Evolutionary conservation across 1,140 invertebrate genomes (phyloP).

Genomic region (Brachionus rotundiformis): DNA sequence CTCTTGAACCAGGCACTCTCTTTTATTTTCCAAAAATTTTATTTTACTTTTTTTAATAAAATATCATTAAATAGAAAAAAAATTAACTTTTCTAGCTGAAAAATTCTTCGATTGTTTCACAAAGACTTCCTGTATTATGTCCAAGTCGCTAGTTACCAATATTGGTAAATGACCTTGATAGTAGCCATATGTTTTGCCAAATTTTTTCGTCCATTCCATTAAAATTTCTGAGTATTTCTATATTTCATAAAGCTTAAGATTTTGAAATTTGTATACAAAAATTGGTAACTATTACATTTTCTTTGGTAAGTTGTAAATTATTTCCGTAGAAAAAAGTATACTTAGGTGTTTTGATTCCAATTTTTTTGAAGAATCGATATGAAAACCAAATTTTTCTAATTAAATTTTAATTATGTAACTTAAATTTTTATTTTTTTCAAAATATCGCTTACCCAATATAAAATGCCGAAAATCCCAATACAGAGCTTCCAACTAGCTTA

Average conservation of each 20-base stretch:
- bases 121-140: slow-evolving; percentile 63
- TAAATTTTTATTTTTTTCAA: too few species aligned
- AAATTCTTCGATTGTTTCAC: slow-evolving; percentile 65
- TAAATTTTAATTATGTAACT: too few species aligned
- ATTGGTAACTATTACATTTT: slow-evolving; percentile 30
- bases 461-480: neutral
- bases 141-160: slow-evolving; percentile 62
- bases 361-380: neutral
- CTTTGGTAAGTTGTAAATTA: neutral
- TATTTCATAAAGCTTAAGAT: too few species aligned
- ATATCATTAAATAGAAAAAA: too few species aligned
- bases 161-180: slow-evolving; percentile 62
- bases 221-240: slow-evolving; percentile 39
- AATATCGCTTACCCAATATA: neutral
- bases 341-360: neutral
- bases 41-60: too few species aligned
- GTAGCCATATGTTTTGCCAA: slow-evolving; percentile 64
- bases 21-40: too few species aligned
- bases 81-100: slow-evolving; percentile 61
- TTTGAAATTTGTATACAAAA: too few species aligned
- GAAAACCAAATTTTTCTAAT: slow-evolving; percentile 32
- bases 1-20: neutral
- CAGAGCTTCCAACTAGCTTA: neutral
- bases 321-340: slow-evolving; percentile 36
- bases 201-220: slow-evolving; percentile 60